phyloP scores from a whole-genome alignment of 2,113 vertebrate genomes.

The Glaucidium brasilianum region DNA sequence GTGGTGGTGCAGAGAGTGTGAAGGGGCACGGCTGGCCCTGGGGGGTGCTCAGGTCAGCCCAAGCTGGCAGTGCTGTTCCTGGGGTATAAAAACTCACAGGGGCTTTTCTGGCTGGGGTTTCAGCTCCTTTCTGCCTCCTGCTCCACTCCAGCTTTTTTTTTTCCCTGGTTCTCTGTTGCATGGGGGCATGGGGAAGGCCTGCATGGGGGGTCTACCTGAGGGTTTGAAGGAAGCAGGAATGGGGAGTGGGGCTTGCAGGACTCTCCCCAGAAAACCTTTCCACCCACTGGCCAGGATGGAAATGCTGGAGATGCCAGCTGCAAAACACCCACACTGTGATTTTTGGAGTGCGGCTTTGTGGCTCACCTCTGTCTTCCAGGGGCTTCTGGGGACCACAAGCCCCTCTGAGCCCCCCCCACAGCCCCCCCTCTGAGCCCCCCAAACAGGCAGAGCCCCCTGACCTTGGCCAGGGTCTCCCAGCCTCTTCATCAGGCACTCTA shows the following conservation, averaged over 20 bases:
- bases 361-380: background rate
- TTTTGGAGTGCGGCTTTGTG: background rate
- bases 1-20: accelerated
- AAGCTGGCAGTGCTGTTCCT: accelerated
- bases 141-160: background rate
- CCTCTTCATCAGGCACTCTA: accelerated
- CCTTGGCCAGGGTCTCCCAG: accelerated
- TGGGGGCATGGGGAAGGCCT: accelerated
- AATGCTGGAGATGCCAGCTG: background rate
- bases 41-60: too few species aligned
- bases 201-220: background rate
- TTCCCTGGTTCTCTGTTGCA: accelerated
- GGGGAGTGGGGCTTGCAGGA: background rate
- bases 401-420: background rate
- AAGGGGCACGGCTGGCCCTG: background rate
- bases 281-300: accelerated
- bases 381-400: background rate
- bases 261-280: background rate
- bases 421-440: background rate
- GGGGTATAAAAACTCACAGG: background rate
- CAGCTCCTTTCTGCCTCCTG: background rate
- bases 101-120: background rate
- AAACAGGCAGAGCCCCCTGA: background rate
- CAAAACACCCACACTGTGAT: background rate
- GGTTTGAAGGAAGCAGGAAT: background rate